Evolutionary conservation across 2,888 invertebrate species (phyloP).

Genomic region (Quadroppia sp.): DNA sequence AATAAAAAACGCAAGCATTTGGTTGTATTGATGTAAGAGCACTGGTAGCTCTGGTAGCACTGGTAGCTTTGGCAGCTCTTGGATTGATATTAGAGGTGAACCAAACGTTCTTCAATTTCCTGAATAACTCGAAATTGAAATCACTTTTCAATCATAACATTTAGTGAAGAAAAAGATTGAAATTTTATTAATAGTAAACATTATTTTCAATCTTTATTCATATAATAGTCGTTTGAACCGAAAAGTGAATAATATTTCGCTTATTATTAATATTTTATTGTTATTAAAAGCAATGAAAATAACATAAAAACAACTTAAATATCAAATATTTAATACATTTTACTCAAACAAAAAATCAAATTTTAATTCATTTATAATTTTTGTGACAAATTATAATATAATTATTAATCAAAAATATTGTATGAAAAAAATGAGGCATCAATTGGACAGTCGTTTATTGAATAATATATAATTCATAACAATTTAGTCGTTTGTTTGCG

Average conservation of each 20-base stretch:
- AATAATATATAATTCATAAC: conserved; percentile 19
- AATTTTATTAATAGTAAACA: too few species aligned
- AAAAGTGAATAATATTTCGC: background rate
- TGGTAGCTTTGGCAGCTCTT: background rate
- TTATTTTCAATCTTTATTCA: background rate
- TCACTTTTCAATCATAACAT: conserved; percentile 5
- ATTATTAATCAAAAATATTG: conserved; percentile 17
- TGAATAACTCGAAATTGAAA: conserved; percentile 14
- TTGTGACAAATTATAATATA: background rate
- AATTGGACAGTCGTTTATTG: too few species aligned
- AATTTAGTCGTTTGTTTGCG: conserved; percentile 24
- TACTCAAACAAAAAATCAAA: too few species aligned
- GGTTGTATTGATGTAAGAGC: background rate
- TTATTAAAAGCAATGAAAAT: too few species aligned
- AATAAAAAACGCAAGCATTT: conserved; percentile 22
- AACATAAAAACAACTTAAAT: too few species aligned
- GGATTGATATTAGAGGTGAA: conserved; percentile 33
- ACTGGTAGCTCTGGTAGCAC: background rate
- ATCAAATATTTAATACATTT: too few species aligned
- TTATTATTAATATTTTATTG: too few species aligned
- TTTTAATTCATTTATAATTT: conserved; percentile 10
- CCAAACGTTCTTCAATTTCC: conserved; percentile 36
- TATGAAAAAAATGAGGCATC: too few species aligned
- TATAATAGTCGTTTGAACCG: background rate
- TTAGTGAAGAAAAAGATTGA: background rate